These are phyloP conservation scores for Amazona finschi DNA, from an alignment of 2,797 vertebrate genomes.

Conservation along the genomic window DNA sequence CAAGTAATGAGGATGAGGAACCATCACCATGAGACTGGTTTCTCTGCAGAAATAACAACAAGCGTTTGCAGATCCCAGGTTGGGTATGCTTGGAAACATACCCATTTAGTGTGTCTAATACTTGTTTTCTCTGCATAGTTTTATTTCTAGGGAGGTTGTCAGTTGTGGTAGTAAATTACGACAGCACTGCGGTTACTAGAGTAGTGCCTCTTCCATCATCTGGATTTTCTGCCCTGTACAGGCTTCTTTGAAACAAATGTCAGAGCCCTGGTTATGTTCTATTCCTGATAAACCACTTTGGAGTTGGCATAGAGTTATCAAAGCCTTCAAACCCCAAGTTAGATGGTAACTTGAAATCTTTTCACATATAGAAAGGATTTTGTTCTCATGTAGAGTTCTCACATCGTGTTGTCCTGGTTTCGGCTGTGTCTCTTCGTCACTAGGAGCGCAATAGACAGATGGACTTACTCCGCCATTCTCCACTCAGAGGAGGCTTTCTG, in stretches of 20 bases:
- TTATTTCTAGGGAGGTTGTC: background rate
- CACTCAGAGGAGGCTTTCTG: background rate
- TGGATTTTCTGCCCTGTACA: background rate
- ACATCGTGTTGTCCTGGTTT: background rate
- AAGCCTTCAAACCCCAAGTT: background rate
- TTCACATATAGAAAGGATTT: background rate
- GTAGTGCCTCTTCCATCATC: background rate
- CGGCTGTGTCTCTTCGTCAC: background rate
- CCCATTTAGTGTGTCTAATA: rapidly evolving
- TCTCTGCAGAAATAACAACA: background rate
- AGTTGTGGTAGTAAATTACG: background rate
- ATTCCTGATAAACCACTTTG: background rate
- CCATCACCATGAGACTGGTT: background rate
- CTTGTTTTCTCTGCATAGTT: background rate
- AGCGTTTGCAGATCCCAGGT: background rate
- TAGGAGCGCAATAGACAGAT: background rate
- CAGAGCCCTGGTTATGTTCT: background rate
- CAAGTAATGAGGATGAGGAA: background rate
- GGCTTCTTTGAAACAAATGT: background rate
- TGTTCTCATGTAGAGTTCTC: background rate
- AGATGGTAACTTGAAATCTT: background rate
- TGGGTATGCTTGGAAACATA: background rate
- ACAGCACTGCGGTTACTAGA: background rate
- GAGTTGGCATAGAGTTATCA: background rate
- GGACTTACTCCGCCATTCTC: background rate